Conservation (phyloP, 2,113 vertebrate genomes). For the Lonchura striata region DNA sequence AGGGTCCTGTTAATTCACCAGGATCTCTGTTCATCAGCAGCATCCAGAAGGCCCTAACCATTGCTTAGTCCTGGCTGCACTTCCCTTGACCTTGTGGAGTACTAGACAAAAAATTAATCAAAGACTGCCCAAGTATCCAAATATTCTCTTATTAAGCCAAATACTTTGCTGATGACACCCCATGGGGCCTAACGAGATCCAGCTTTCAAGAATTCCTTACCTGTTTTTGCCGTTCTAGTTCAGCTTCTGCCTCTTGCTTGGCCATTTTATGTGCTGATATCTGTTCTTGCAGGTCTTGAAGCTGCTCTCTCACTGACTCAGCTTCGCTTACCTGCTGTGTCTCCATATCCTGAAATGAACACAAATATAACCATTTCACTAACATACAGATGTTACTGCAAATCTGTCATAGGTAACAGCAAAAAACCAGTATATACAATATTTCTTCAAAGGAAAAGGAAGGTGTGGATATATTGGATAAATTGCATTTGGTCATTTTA, state of each 20-base stretch:
- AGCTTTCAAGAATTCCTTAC: slow-evolving; percentile 57
- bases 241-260: slow-evolving; percentile 88
- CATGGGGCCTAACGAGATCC: neutral
- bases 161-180: neutral
- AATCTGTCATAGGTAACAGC: neutral
- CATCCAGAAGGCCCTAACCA: neutral
- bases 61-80: neutral
- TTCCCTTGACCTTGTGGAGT: neutral
- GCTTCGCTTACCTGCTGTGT: slow-evolving; percentile 86
- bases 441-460: neutral
- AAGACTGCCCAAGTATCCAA: neutral
- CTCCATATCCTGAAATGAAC: slow-evolving; percentile 84
- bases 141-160: neutral
- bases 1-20: fast-evolving
- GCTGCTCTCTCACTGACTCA: slow-evolving; percentile 87
- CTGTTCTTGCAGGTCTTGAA: slow-evolving; percentile 87
- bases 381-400: neutral
- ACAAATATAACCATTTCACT: neutral
- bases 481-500: neutral
- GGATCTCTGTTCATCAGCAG: neutral
- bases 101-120: neutral
- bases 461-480: neutral
- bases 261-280: slow-evolving; percentile 75
- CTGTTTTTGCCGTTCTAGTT: slow-evolving; percentile 92
- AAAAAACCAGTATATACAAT: neutral